Conservation (phyloP, 2,797 vertebrate genomes). For the Spheniscus humboldti region DNA sequence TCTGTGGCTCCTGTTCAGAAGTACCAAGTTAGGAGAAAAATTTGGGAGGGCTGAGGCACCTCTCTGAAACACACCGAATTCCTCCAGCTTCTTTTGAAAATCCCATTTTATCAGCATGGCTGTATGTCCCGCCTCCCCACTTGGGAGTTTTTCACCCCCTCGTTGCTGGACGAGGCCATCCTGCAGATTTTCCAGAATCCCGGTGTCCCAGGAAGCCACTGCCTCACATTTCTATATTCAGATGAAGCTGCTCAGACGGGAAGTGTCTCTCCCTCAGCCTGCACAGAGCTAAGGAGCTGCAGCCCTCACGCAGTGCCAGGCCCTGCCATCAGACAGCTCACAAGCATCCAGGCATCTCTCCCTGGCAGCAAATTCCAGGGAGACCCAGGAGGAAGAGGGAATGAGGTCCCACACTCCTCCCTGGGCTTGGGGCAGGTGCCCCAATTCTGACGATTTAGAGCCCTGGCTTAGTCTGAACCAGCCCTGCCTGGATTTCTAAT, state of each 20-base stretch:
- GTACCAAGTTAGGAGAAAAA: background rate
- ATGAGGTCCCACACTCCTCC: background rate
- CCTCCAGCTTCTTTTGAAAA: background rate
- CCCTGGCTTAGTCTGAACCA: background rate
- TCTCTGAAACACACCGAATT: background rate
- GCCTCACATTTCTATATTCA: background rate
- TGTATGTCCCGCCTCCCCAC: background rate
- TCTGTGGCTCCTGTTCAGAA: background rate
- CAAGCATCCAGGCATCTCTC: background rate
- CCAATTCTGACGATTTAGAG: background rate
- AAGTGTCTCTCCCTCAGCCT: background rate
- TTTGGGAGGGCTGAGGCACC: background rate
- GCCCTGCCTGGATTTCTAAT: background rate
- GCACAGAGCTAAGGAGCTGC: background rate
- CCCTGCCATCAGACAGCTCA: background rate
- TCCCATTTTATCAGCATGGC: background rate
- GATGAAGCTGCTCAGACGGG: background rate
- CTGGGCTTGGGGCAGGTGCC: background rate
- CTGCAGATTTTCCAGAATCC: background rate
- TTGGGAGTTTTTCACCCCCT: background rate
- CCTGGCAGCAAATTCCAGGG: background rate
- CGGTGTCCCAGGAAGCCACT: background rate
- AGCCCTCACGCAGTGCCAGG: background rate
- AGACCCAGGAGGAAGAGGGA: background rate
- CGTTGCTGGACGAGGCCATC: background rate